Evolutionary conservation across 2,888 invertebrate genomes (phyloP), one percentile per base, ranked within the genome.

Genomic region (Ptilodon capucinus): DNA sequence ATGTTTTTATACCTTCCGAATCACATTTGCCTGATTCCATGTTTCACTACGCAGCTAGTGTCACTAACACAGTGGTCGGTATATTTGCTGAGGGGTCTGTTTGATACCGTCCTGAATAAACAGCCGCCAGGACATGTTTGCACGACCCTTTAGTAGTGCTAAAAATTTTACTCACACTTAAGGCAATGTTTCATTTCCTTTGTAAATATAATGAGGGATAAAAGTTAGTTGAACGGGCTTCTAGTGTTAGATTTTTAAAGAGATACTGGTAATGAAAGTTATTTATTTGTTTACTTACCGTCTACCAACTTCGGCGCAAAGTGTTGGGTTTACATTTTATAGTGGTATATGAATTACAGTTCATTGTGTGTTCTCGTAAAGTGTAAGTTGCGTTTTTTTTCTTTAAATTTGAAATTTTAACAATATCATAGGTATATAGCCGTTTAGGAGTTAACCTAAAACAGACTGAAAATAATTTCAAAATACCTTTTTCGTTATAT

Each of bases 61-160:
- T 48, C 43, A 42, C 32, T 42, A 42, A 42, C 34, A 34, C 50
- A 36, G 44, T 44, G 39, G 44, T 40, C 40, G 42, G 46, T 51
- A 45, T 71, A 52, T 73, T 75, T 76, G 63, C 53, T 28, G 52
- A 61, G 56, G 55, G 46, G 52, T 46, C 56, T 39, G 54, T 39
- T 21, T 21, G 39, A 13, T 52, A 51, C 54, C 46, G 71, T 73
- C 80, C 80, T 79, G 77, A 74, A 53, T 62, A 77, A 80, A 80
- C 69, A 75, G 36, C 54, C 54, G 51, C 48, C 56, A 48, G 53
- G 63, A 69, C 67, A 68, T 72, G 68, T 76, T 74, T 73, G 64
- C 66, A 50, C 43, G 48, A 51, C 56, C 48, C 36, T 40, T 48
- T 45, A 48, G 36, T 48, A 48, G 44, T 42, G 39, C 58, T 47